Conservation (phyloP, 2,113 vertebrate genomes). For the Oostethus manadensis region DNA sequence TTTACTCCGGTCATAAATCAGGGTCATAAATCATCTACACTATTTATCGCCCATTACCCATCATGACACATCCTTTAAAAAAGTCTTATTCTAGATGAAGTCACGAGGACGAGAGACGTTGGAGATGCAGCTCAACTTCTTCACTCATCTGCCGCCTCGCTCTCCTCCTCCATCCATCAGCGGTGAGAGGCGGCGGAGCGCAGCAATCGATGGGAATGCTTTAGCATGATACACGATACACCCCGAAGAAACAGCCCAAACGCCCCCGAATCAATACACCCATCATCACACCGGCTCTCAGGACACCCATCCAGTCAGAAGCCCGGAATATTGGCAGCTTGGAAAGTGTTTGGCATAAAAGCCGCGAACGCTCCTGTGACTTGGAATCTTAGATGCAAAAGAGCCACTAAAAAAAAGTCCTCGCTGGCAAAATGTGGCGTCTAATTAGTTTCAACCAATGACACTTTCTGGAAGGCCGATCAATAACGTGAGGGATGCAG, state of each 20-base stretch:
- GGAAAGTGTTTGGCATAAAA: slow-evolving; percentile 21
- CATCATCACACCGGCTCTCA: slow-evolving; percentile 40
- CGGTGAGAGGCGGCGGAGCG: slow-evolving; percentile 30
- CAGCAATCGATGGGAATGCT: slow-evolving; percentile 48
- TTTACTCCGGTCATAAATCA: slow-evolving; percentile 21
- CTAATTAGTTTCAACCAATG: slow-evolving; percentile 50
- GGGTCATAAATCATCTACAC: slow-evolving; percentile 1
- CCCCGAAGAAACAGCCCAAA: slow-evolving; percentile 47
- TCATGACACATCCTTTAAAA: neutral
- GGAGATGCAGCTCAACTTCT: slow-evolving; percentile 17
- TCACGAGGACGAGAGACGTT: neutral
- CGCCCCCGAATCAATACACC: slow-evolving; percentile 42
- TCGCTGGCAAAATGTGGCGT: neutral
- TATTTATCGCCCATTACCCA: neutral
- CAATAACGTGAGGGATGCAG: slow-evolving; percentile 52
- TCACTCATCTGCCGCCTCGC: slow-evolving; percentile 31
- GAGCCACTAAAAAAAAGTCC: slow-evolving; percentile 10
- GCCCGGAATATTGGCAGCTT: slow-evolving; percentile 3
- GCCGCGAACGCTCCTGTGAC: slow-evolving; percentile 19
- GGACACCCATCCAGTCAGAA: slow-evolving; percentile 12
- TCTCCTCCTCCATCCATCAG: slow-evolving; percentile 51
- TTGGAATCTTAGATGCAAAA: slow-evolving; percentile 6
- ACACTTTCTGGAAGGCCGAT: slow-evolving; percentile 40
- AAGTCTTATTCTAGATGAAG: neutral
- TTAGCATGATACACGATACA: slow-evolving; percentile 59